Conservation (phyloP, 2,888 invertebrate genomes). For the Beris morrisii region DNA sequence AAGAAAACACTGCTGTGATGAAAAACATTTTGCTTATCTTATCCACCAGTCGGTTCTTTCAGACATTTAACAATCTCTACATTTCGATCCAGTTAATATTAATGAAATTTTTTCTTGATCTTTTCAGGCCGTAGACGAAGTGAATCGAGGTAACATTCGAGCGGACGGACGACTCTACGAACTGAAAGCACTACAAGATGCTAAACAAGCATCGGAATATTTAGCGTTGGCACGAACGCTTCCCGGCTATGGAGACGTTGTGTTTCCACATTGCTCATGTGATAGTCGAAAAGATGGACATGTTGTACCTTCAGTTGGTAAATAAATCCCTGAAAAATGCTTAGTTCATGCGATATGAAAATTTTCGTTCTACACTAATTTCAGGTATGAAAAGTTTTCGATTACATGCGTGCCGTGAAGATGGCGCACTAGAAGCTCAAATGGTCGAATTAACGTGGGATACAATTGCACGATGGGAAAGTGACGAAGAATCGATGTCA, state of each 20-base stretch:
- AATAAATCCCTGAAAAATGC: conserved; percentile 55
- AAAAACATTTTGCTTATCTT: neutral
- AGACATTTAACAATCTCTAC: neutral
- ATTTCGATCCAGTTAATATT: too few relatives aligned
- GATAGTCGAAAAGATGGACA: conserved; percentile 88
- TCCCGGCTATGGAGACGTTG: conserved; percentile 90
- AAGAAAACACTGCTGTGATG: too few relatives aligned
- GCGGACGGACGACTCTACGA: conserved; percentile 93
- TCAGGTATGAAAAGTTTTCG: conserved; percentile 67
- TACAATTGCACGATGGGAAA: conserved; percentile 79
- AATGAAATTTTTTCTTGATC: conserved; percentile 37
- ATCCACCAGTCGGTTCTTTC: neutral
- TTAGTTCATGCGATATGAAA: neutral
- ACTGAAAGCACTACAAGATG: conserved; percentile 92
- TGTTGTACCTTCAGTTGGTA: conserved; percentile 74
- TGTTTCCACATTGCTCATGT: conserved; percentile 92
- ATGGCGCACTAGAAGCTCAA: conserved; percentile 76
- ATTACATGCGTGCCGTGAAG: conserved; percentile 82
- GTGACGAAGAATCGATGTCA: conserved; percentile 90
- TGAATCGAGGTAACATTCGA: conserved; percentile 87
- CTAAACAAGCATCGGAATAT: conserved; percentile 83
- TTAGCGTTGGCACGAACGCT: conserved; percentile 80
- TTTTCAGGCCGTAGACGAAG: conserved; percentile 84
- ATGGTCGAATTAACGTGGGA: conserved; percentile 84
- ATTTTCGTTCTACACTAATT: neutral